Evolutionary conservation across 1,140 invertebrate genomes (phyloP), one percentile per base, ranked within the genome.

Genomic region (Samia ricini): DNA sequence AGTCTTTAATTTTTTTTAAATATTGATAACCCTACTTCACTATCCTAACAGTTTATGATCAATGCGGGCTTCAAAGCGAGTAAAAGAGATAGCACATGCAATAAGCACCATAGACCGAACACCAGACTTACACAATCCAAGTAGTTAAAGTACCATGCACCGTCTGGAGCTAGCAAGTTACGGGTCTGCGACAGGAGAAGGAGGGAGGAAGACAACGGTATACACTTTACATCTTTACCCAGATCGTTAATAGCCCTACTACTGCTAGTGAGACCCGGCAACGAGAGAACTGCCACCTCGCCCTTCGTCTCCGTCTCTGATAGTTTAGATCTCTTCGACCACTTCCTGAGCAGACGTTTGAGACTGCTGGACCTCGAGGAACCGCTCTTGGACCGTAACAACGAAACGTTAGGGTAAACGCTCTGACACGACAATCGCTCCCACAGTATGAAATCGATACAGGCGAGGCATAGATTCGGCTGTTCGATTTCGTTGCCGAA

Each of bases 101-200:
- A 66, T 73, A 76, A 54, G 80, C 76, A 63, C 68, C 72, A 74
- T 55, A 81, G 76, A 63, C 68, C 72, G 73, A 71, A 74, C 64
- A 70, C 72, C 75, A 78, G 64, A 89, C 85, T 89, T 86, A 89
- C 84, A 85, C 80, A 66, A 77, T 89, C 79, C 74, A 89, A 76
- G 67, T 88, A 89, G 72, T 83, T 77, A 88, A 77, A 89, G 80
- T 89, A 89, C 85, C 85, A 89, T 83, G 79, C 83, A 84, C 76
- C 82, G 15, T 88, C 81, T 19, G 85, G 81, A 42, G 36, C 71
- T 19, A 89, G 71, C 15, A 86, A 72, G 51, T 71, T 77, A 49
- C 83, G 74, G 42, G 84, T 85, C 71, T 88, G 87, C 56, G 76
- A 75, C 2, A 89, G 63, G 2, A 89, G 72, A 5, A 80, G 68